Evolutionary conservation across 2,113 vertebrate genomes (phyloP).

Genomic region (Myotis lucifugus): DNA sequence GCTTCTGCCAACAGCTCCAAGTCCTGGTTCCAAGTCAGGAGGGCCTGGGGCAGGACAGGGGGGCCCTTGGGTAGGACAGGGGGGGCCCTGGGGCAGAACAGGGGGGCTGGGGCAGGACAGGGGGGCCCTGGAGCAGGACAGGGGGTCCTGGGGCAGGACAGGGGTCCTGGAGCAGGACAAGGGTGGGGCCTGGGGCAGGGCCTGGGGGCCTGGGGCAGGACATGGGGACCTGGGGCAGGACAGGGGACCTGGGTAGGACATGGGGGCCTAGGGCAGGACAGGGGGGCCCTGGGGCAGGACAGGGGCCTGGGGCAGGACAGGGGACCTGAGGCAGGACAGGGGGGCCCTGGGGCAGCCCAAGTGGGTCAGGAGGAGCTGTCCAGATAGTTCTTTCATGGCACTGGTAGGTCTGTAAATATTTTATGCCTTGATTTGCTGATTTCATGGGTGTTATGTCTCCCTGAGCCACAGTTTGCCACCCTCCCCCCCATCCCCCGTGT

Average conservation of each 20-base stretch:
- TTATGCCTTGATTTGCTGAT: background rate
- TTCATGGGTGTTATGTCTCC: background rate
- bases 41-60: background rate
- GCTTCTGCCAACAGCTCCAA: background rate
- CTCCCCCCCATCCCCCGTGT: accelerated
- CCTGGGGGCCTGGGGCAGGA: background rate
- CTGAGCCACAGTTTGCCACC: background rate
- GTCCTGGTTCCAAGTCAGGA: too few species aligned
- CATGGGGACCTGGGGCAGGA: too few species aligned
- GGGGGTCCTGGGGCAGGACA: background rate
- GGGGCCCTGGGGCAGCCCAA: background rate
- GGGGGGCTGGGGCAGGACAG: too few species aligned
- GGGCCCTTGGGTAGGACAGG: background rate
- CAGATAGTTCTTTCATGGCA: background rate
- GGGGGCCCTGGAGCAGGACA: too few species aligned
- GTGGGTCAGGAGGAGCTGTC: background rate
- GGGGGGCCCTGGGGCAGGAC: too few species aligned
- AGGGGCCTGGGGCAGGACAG: background rate
- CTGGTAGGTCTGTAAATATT: background rate
- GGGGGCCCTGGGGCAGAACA: too few species aligned
- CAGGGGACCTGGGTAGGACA: too few species aligned
- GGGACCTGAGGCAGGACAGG: background rate
- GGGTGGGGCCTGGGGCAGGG: too few species aligned
- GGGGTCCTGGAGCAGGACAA: background rate
- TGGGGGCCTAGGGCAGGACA: background rate